Base-by-base conservation (phyloP, 2,797 vertebrate species). In the Carduelis carduelis region DNA sequence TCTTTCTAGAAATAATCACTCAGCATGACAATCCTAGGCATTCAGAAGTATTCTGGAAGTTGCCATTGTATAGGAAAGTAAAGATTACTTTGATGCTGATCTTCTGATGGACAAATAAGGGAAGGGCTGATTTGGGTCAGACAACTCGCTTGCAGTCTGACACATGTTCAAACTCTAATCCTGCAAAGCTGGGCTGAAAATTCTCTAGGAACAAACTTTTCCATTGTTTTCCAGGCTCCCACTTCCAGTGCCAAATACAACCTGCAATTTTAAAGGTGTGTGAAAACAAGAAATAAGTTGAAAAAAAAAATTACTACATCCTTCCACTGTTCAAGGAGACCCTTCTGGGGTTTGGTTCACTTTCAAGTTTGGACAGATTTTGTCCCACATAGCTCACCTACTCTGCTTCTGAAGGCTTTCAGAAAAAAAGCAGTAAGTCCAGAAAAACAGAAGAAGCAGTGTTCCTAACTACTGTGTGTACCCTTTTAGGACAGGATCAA, bases 1-100 rank as follows among this genome's bases (percentile, higher is more conserved):
- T 79, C 87, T 93, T 96, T 41, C 72, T 93, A 69, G 91, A 64
- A 84, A 83, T 57, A 71, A 83, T 68, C 84, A 65, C 65, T 88
- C 88, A 95, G 49, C 19, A 64, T 72, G 92, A 96, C 79, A 91
- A 35, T 87, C 32, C 60, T 84, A 35, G 60, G 39, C 15, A 28
- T 93, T 96, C 50, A 84, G 55, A 91, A 87, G 78, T 74, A 56
- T 70, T 82, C 86, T 96, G n/a, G 56, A 94, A 96, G 53, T 82
- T 52, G 47, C 30, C 52, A 52, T 74, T 80, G 52, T 84, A 34
- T 30, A 17, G 65, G 60, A 88, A 91, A 90, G 74, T 39, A 61
- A 72, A 91, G 87, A 92, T 88, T 71, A 61, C 89, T 93, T 83
- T 90, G 89, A 88, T 85, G 46, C 37, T 68, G 50, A 70, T 90